Evolutionary conservation across 2,113 vertebrate species (phyloP), one percentile per base, ranked within the genome.

Genomic region (Melospiza melodia): DNA sequence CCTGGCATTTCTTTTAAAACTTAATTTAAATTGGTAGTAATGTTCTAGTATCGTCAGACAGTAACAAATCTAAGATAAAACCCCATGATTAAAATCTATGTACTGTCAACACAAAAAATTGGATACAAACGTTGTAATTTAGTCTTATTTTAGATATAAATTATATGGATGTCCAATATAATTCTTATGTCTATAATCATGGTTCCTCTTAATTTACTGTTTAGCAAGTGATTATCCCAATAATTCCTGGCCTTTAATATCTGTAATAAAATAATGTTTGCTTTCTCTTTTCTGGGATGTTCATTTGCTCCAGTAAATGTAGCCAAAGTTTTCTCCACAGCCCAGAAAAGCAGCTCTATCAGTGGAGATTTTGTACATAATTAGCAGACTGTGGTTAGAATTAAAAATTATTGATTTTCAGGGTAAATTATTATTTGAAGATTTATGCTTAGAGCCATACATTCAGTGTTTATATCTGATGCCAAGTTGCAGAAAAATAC

Each of bases 401-500:
- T 74, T 93, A 71, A 46, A 80, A 93, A 92, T 35, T 91, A 73
- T 63, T 18, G 7, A 8, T 96, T 96, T 90, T 30, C 28, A 39
- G 20, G 52, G 46, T 88, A 57, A 90, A 83, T 94, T 95, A 89
- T 88, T 86, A 73, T 90, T 92, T 90, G 54, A 68, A 80, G 67
- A 49, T 87, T 95, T 79, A 83, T 14, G 22, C 57, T 86, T n/a
- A 62, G 16, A 89, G 31, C 16, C 25, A 23, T 65, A 66, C 44
- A 51, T 71, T 94, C 71, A 59, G 13, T 74, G 73, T 80, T 95
- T 86, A 54, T 83, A n/a, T 95, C 28, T 81, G 46, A 84, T 90
- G 59, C 65, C 73, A 92, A 71, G 35, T 66, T 96, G 76, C 63
- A 90, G 58, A 89, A 85, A 93, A 96, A 91, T 92, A 77, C 84